Percentiles rank a stretch among this genome's conserved stretches.
These are phyloP conservation scores for Melanotaenia duboulayi DNA, from an alignment of 2,113 vertebrate genomes.

Conservation along the genomic window DNA sequence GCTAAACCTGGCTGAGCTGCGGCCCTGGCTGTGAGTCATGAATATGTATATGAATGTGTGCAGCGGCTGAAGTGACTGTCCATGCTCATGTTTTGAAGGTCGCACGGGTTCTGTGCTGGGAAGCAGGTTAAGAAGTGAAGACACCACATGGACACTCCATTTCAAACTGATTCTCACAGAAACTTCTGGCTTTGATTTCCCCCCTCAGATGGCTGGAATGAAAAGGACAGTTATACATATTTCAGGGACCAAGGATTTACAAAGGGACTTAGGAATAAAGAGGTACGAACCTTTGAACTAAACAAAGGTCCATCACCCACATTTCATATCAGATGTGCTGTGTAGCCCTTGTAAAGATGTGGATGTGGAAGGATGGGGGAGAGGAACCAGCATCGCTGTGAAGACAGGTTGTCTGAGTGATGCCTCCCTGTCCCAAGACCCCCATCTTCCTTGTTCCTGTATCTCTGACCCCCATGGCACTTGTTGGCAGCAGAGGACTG, in stretches of 20 bases:
- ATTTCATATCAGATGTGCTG: constrained; percentile 88
- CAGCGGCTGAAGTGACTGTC: background rate
- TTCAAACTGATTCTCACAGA: constrained; percentile 90
- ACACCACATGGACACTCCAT: constrained; percentile 83
- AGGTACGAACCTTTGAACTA: constrained; percentile 98
- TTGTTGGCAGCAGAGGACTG: constrained; percentile 79
- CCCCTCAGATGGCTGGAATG: constrained; percentile 91
- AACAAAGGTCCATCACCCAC: constrained; percentile 93
- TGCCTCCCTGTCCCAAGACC: constrained; percentile 82
- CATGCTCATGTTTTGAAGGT: constrained; percentile 54
- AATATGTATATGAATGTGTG: constrained; percentile 2
- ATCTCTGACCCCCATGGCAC: constrained; percentile 81
- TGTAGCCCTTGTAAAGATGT: constrained; percentile 82
- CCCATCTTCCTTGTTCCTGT: constrained; percentile 70
- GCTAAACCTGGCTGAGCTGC: background rate
- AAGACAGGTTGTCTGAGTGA: constrained; percentile 82
- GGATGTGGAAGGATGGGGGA: constrained; percentile 80
- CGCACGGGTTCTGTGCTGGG: constrained; percentile 58
- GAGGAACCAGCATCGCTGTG: constrained; percentile 84
- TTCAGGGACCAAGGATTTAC: constrained; percentile 95
- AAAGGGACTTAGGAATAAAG: constrained; percentile 98
- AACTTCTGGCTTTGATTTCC: constrained; percentile 92
- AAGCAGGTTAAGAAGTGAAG: constrained; percentile 82
- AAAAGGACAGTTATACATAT: constrained; percentile 99
- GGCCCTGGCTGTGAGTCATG: background rate